Evolutionary conservation across 2,113 vertebrate species (phyloP).

Genomic region (Rostratula benghalensis): DNA sequence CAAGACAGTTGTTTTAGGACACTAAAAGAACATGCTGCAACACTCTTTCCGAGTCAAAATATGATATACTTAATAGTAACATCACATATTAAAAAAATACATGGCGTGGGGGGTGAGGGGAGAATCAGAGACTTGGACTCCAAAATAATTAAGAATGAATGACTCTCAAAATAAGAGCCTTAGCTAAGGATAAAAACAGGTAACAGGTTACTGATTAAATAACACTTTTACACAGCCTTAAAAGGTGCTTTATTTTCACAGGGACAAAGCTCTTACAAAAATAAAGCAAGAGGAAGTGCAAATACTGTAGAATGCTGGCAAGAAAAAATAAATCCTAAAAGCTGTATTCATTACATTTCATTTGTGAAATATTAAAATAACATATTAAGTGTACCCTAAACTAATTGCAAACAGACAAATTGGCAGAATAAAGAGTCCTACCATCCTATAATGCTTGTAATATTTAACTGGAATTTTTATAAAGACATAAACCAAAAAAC

Average conservation of each 20-base stretch:
- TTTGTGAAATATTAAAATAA: not conserved
- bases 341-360: not conserved
- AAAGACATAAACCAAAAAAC: not conserved
- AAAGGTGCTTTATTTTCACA: not conserved
- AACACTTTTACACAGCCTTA: not conserved
- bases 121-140: not conserved
- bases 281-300: not conserved
- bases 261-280: not conserved
- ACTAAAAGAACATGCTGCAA: not conserved
- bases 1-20: constrained; percentile 15
- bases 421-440: not conserved
- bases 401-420: not conserved
- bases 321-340: not conserved
- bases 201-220: not conserved
- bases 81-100: not conserved
- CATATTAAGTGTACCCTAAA: not conserved
- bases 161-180: not conserved
- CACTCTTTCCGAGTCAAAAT: not conserved
- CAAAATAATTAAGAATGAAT: not conserved
- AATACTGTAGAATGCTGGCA: not conserved
- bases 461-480: not conserved
- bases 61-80: not conserved
- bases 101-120: not conserved
- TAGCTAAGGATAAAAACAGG: not conserved
- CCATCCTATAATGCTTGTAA: not conserved